Base-by-base conservation (phyloP, 2,113 vertebrate species). In the Genyomyrus donnyi region DNA sequence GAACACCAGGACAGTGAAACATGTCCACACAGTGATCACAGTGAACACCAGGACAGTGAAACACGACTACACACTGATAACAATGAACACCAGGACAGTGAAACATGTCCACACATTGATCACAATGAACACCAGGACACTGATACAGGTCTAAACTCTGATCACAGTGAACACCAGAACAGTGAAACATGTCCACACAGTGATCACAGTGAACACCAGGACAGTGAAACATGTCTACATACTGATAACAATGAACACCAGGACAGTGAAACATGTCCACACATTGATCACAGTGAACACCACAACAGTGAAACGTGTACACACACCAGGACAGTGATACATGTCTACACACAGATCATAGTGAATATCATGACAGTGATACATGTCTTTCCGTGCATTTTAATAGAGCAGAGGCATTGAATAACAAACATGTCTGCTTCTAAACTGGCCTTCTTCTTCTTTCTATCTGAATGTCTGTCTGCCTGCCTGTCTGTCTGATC, bases 361-460 rank as follows among this genome's bases (percentile, higher is more conserved):
- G 35, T 42, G 31, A 42, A 19, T 4, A 19, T 5, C 74, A 80
- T 5, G 13, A 80, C 35, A 42, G 15, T 42, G 74, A 19, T 8
- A 17, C 17, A 42, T 39, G 74, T 42, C 31, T 42, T 39, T 80
- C 15, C 10, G 0, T 80, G 31, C 74, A 42, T 42, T 80, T 80
- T 42, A 77, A 77, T 17, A 35, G 15, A 39, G 31, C 35, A 77
- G 17, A 46, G 80, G 56, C 17, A n/a, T 7, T 87, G 46, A 31
- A 87, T 35, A 70, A 80, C 42, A 50, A 85, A 24, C 48, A 49
- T 93, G 90, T 91, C 93, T 93, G 92, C 94, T 92, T 90, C 93
- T 95, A 92, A 95, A 91, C 90, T 91, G 93, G 93, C 94, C 93
- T 56, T 91, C 90, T 87, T 91, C 90, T 89, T 91, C 92, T 74